Evolutionary conservation across 2,797 vertebrate genomes (phyloP), one percentile per base, ranked within the genome.

Genomic region (Glossophaga mutica): DNA sequence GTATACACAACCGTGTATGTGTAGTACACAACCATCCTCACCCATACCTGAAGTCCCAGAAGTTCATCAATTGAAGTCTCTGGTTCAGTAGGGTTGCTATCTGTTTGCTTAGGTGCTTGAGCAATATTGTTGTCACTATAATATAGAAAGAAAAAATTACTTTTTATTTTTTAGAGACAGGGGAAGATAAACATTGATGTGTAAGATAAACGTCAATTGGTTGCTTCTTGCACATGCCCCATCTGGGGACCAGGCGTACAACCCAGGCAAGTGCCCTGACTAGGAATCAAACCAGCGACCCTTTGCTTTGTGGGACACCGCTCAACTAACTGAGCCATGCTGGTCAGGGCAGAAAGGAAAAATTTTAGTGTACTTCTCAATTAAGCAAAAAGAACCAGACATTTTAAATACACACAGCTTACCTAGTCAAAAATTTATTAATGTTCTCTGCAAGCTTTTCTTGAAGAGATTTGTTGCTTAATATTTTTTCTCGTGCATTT

Each of bases 401-500:
- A 81, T 94, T 67, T 89, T 44, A 68, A 81, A 90, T n/a, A 81
- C 22, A 97, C 0, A 4, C 2, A 94, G 65, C 93, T 98, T 98
- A 99, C 99, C 99, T 99, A 89, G 99, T 98, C 83, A 99, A 98
- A 98, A 99, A 99, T 98, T 99, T 99, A 98, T 99, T 99, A 96
- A 99, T 99, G 97, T 99, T 99, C 98, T 99, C 99, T 97, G 99
- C 99, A 32, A 99, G 99, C 93, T 99, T 99, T 98, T 99, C 99
- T 98, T 99, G 99, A 96, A 99, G 98, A 32, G 99, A 99, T 95
- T 99, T 98, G 98, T 99, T 99, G 87, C 99, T 99, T 96, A 99
- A 94, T 97, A 99, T 99, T 98, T 99, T 99, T 98, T 99, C 99
- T 95, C 99, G 98, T 91, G 99, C 99, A 98, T 99, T 99, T 99